Conservation (phyloP, 2,797 vertebrate species). For the Periophthalmus magnuspinnatus region DNA sequence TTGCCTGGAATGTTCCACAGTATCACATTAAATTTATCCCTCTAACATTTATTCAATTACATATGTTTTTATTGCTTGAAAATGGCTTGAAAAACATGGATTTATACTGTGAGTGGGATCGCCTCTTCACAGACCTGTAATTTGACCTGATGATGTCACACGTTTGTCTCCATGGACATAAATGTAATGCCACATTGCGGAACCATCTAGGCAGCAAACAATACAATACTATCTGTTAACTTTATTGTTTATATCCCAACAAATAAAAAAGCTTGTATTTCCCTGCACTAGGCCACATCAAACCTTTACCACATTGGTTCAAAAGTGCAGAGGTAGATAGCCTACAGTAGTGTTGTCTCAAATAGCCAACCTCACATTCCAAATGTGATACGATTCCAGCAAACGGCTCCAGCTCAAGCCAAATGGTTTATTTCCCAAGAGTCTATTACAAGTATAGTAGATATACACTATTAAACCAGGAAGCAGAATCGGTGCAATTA, state of each 20-base stretch:
- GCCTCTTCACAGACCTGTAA: too few relatives aligned
- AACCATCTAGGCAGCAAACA: too few relatives aligned
- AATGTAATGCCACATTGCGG: too few relatives aligned
- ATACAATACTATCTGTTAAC: not conserved
- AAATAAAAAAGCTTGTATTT: not conserved
- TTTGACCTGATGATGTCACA: too few relatives aligned
- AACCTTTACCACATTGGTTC: not conserved
- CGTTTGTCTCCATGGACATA: too few relatives aligned
- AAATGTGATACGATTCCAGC: conserved; percentile 61
- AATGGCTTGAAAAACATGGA: too few relatives aligned
- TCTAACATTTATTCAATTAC: not conserved
- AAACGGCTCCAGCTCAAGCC: conserved; percentile 65
- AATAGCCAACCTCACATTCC: conserved; percentile 33
- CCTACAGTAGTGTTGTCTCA: not conserved
- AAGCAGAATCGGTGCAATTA: conserved; percentile 46
- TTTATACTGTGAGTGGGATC: too few relatives aligned
- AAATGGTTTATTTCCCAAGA: conserved; percentile 71
- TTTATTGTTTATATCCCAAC: not conserved
- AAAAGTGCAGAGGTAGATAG: not conserved
- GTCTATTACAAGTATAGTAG: conserved; percentile 58
- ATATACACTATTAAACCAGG: conserved; percentile 59
- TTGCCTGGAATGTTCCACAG: too few relatives aligned
- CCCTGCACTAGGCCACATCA: not conserved
- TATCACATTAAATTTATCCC: too few relatives aligned
- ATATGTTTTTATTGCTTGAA: not conserved